Conservation (phyloP, 2,797 vertebrate species). For the Nannoperca australis region DNA sequence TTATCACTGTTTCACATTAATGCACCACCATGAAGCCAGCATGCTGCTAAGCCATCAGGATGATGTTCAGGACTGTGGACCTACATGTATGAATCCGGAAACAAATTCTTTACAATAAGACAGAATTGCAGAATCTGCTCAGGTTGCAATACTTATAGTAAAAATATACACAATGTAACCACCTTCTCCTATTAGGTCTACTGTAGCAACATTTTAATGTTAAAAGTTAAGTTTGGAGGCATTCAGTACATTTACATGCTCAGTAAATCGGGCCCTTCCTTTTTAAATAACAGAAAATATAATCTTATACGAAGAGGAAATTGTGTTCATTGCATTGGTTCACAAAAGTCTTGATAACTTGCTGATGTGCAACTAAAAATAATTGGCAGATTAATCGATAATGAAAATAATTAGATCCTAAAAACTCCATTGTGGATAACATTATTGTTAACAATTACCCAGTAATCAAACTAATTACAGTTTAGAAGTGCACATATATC, state of each 20-base stretch:
- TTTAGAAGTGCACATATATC: background rate
- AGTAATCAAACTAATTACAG: background rate
- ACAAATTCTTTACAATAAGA: background rate
- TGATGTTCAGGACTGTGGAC: background rate
- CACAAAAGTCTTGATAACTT: background rate
- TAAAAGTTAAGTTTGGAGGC: background rate
- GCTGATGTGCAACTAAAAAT: background rate
- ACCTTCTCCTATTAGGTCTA: background rate
- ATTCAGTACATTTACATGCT: background rate
- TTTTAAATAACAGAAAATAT: background rate
- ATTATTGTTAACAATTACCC: background rate
- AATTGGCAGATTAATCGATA: background rate
- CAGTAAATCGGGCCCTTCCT: background rate
- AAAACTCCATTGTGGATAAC: background rate
- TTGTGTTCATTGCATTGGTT: background rate
- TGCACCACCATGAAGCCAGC: slow-evolving; percentile 21
- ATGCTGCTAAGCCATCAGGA: slow-evolving; percentile 36
- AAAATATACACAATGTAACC: background rate
- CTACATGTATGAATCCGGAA: background rate
- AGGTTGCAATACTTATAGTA: background rate
- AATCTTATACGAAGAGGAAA: background rate
- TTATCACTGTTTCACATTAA: slow-evolving; percentile 56
- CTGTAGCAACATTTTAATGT: background rate
- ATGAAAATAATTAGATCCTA: background rate
- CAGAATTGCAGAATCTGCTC: background rate